These are phyloP conservation scores for Acheta domesticus DNA, from an alignment of 2,888 invertebrate species.

Conservation along the genomic window DNA sequence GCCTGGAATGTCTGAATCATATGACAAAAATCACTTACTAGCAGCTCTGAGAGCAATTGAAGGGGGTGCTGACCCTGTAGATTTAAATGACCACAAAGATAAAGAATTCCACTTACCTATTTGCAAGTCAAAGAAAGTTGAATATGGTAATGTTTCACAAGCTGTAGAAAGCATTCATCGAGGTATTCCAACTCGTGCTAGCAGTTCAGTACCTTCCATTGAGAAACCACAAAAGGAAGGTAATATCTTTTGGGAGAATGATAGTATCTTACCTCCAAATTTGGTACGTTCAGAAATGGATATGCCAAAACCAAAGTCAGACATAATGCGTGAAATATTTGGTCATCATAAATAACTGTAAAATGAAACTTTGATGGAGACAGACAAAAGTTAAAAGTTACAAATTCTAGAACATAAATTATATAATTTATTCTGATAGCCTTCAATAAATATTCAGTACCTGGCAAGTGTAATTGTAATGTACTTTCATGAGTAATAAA, in stretches of 20 bases:
- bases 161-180: background rate
- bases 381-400: too few species aligned
- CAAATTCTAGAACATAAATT: too few species aligned
- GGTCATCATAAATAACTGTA: too few species aligned
- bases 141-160: background rate
- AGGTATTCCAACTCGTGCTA: background rate
- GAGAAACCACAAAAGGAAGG: background rate
- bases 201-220: background rate
- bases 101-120: background rate
- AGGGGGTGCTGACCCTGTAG: constrained; percentile 29
- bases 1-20: background rate
- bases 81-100: background rate
- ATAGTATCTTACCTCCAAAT: too few species aligned
- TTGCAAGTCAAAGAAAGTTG: background rate
- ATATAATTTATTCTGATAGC: too few species aligned
- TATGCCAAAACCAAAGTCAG: too few species aligned
- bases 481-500: too few species aligned
- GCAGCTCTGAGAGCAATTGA: constrained; percentile 64
- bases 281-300: too few species aligned
- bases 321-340: too few species aligned
- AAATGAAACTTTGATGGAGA: too few species aligned
- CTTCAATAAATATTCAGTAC: too few species aligned
- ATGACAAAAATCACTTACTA: constrained; percentile 56
- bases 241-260: background rate
- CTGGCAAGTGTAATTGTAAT: too few species aligned